phyloP scores from a whole-genome alignment of 2,888 invertebrate genomes.

The Drosophila anceps region DNA sequence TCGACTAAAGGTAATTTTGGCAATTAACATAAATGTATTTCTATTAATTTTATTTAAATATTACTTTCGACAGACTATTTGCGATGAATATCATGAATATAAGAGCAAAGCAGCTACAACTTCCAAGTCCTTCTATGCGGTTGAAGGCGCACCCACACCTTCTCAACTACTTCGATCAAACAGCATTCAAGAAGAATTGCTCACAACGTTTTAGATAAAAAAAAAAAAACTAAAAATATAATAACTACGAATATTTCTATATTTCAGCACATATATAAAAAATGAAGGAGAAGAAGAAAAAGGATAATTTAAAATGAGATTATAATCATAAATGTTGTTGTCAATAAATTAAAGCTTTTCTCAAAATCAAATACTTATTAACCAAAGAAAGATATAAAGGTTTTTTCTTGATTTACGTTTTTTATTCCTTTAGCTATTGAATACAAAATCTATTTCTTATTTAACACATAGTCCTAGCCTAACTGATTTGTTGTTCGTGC shows the following conservation, averaged over 20 bases:
- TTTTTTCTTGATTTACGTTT: not conserved
- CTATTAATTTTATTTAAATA: not conserved
- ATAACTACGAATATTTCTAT: slow-evolving; percentile 13
- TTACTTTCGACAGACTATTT: slow-evolving; percentile 88
- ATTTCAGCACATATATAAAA: slow-evolving; percentile 7
- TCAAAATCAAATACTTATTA: slow-evolving; percentile 5
- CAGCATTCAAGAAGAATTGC: slow-evolving; percentile 94
- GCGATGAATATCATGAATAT: slow-evolving; percentile 91
- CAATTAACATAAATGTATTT: not conserved
- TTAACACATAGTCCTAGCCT: no score
- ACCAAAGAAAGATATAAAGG: not conserved
- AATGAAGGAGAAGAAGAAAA: not conserved
- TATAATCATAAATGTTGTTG: slow-evolving; percentile 16
- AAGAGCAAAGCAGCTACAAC: slow-evolving; percentile 88
- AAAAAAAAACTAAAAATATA: not conserved
- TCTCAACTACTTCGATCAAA: slow-evolving; percentile 90
- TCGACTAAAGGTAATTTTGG: slow-evolving; percentile 89
- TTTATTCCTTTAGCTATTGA: not conserved
- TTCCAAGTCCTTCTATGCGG: slow-evolving; percentile 87
- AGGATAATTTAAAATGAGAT: slow-evolving; percentile 7
- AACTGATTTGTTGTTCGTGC: no score
- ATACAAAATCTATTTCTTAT: no score
- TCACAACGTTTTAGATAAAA: slow-evolving; percentile 85
- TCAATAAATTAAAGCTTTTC: slow-evolving; percentile 14
- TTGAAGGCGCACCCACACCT: slow-evolving; percentile 87